Evolutionary conservation across 2,888 invertebrate genomes (phyloP).

Genomic region (Drepanosiphum platanoidis): DNA sequence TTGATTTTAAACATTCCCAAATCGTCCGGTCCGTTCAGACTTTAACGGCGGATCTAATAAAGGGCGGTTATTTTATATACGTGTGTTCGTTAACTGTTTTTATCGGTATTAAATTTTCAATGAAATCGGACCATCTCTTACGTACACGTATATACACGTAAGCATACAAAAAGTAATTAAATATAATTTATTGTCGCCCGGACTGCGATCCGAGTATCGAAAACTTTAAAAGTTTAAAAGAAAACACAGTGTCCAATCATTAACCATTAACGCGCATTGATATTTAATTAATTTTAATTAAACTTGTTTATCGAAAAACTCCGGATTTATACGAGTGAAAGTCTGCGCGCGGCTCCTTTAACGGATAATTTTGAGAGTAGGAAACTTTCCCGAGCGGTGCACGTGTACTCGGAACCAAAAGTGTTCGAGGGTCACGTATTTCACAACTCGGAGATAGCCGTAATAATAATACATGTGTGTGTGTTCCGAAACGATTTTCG

Average conservation of each 20-base stretch:
- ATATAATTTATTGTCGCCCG: neutral
- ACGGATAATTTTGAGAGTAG: slow-evolving; percentile 2
- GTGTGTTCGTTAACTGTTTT: neutral
- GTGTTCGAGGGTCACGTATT: slow-evolving; percentile 15
- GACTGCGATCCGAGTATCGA: neutral
- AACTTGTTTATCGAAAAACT: neutral
- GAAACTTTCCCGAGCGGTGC: slow-evolving; percentile 4
- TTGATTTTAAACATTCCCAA: neutral
- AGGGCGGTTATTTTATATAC: no score
- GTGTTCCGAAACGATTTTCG: slow-evolving; percentile 1
- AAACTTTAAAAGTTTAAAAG: neutral
- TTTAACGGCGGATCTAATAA: no score
- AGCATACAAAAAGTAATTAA: slow-evolving; percentile 1
- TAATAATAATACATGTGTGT: neutral
- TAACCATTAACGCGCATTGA: neutral
- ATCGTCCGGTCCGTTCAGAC: neutral
- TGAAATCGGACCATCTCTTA: neutral
- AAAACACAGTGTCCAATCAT: neutral
- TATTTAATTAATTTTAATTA: neutral
- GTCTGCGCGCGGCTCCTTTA: neutral
- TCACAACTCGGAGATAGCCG: neutral
- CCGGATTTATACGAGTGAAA: neutral
- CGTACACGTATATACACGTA: no score
- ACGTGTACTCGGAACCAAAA: slow-evolving; percentile 16
- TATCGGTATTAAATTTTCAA: neutral